Conservation (phyloP, 2,888 invertebrate species). For the Orthonevra nobilis region DNA sequence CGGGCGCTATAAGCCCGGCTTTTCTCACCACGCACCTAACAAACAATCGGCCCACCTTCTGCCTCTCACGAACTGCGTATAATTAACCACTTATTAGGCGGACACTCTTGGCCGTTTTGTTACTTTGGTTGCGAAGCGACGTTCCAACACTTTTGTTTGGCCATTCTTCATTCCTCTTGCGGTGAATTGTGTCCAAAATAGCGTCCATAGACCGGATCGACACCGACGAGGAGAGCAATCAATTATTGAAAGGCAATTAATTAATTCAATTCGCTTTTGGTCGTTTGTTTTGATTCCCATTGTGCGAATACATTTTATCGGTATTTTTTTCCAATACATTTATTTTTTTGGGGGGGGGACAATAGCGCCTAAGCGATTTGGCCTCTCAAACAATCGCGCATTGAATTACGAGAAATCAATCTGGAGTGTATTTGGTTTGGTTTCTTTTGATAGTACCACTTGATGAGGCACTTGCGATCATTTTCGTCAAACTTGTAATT, state of each 20-base stretch:
- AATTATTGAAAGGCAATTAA: conserved; percentile 45
- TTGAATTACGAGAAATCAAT: conserved; percentile 16
- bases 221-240: conserved; percentile 1
- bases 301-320: conserved; percentile 47
- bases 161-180: conserved; percentile 8
- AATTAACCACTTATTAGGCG: conserved; percentile 33
- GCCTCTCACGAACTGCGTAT: conserved; percentile 17
- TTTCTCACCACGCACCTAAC: conserved; percentile 37
- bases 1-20: conserved; percentile 30
- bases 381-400: conserved; percentile 4
- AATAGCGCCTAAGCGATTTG: conserved; percentile 12
- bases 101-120: background rate
- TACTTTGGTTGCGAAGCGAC: background rate
- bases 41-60: conserved; percentile 12
- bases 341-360: conserved; percentile 12
- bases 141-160: conserved; percentile 26
- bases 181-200: conserved; percentile 36
- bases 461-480: conserved; percentile 14
- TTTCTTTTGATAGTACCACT: conserved; percentile 26
- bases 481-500: conserved; percentile 28
- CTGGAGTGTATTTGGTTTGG: conserved; percentile 32
- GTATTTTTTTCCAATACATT: background rate
- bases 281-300: conserved; percentile 61
- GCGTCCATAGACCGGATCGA: background rate
- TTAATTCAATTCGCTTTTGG: conserved; percentile 62